phyloP scores from a whole-genome alignment of 2,888 invertebrate species.

The Acronicta aceris region DNA sequence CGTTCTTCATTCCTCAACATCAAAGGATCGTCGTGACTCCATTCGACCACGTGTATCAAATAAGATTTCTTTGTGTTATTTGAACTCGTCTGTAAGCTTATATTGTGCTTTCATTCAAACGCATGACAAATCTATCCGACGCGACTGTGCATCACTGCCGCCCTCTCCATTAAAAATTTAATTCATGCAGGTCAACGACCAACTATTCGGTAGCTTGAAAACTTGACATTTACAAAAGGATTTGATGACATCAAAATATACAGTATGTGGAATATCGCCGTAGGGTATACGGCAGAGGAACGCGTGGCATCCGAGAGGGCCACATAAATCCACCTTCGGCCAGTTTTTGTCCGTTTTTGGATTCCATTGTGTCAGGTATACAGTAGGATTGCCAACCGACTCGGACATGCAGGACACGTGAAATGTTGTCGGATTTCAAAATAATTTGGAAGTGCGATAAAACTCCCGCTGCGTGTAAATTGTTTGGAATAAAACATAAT shows the following conservation, averaged over 20 bases:
- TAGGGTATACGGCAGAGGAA: constrained; percentile 48
- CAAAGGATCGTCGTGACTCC: too few relatives aligned
- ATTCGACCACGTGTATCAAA: neutral
- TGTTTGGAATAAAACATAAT: constrained; percentile 22
- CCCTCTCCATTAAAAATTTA: constrained; percentile 35
- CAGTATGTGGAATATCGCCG: constrained; percentile 51
- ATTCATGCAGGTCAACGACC: constrained; percentile 55
- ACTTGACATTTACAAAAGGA: constrained; percentile 54
- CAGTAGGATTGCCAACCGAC: constrained; percentile 59
- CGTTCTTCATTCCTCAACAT: neutral
- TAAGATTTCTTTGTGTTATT: neutral
- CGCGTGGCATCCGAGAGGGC: constrained; percentile 55
- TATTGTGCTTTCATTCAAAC: constrained; percentile 15
- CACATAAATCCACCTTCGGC: constrained; percentile 73
- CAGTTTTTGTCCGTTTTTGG: constrained; percentile 77
- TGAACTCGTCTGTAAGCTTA: constrained; percentile 3
- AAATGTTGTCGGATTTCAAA: constrained; percentile 39
- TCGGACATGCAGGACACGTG: constrained; percentile 36
- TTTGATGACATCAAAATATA: constrained; percentile 60
- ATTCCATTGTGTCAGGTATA: constrained; percentile 80
- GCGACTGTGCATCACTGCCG: constrained; percentile 18
- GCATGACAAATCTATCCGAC: constrained; percentile 22
- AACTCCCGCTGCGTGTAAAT: constrained; percentile 47
- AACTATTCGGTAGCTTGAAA: constrained; percentile 52
- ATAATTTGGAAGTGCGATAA: constrained; percentile 41